Percentiles rank a stretch among this genome's conserved stretches.
These are phyloP conservation scores for Oxyura jamaicensis DNA, from an alignment of 2,113 vertebrate species.

Conservation along the genomic window DNA sequence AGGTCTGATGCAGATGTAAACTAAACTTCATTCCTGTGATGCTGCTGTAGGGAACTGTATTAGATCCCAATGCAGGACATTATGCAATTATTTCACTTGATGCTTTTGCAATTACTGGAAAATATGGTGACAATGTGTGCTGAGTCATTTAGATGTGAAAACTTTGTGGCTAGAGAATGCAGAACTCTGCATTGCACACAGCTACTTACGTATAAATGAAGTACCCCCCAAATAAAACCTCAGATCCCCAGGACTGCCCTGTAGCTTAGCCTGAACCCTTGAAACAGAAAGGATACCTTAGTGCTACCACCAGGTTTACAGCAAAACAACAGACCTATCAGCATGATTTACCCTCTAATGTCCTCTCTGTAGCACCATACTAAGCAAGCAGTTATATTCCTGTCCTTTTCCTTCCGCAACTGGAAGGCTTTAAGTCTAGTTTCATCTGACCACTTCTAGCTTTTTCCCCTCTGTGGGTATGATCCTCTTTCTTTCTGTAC, in stretches of 20 bases:
- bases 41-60: not conserved
- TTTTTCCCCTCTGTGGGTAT: not conserved
- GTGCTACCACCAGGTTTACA: not conserved
- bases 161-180: not conserved
- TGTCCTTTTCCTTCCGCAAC: not conserved
- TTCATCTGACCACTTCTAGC: not conserved
- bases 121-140: not conserved
- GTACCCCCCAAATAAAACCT: not conserved
- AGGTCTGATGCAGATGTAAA: not conserved
- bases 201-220: not conserved
- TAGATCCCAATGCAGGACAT: not conserved
- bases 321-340: not conserved
- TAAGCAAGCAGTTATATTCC: not conserved
- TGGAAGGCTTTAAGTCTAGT: not conserved
- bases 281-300: not conserved
- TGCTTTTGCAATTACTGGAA: slow-evolving; percentile 54
- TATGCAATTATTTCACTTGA: slow-evolving; percentile 37
- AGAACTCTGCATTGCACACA: not conserved
- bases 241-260: not conserved
- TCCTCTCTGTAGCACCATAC: not conserved
- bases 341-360: not conserved
- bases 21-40: not conserved
- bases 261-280: not conserved
- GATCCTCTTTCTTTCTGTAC: not conserved
- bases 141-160: not conserved